A percentile compares a stretch with the other conserved stretches of the same genome.
Evolutionary conservation across 2,888 invertebrate genomes (phyloP).

Genomic region (Aphodius granarius): DNA sequence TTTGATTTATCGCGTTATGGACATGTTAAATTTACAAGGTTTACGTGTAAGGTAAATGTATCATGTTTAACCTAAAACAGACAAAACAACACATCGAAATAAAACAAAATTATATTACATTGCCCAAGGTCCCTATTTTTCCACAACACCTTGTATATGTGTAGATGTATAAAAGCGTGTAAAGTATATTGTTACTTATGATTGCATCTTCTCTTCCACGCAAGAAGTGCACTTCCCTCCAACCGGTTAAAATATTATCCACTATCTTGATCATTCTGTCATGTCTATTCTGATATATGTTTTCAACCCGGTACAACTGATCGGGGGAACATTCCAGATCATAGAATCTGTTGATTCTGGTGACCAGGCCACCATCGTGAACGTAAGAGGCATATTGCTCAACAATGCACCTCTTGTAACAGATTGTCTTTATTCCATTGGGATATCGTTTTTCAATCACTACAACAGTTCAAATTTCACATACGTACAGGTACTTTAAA

Average conservation of each 20-base stretch:
- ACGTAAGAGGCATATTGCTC: slow-evolving; percentile 80
- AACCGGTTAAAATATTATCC: slow-evolving; percentile 57
- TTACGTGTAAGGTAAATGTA: too few relatives aligned
- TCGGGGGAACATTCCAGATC: slow-evolving; percentile 60
- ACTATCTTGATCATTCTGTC: slow-evolving; percentile 64
- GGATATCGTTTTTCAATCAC: slow-evolving; percentile 68
- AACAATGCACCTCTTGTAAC: slow-evolving; percentile 73
- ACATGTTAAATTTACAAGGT: too few relatives aligned
- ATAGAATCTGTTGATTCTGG: slow-evolving; percentile 62
- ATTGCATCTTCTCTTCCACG: slow-evolving; percentile 71
- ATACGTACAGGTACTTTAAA: neutral
- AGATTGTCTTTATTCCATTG: slow-evolving; percentile 65
- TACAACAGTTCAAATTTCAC: slow-evolving; percentile 8
- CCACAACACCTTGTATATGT: too few relatives aligned
- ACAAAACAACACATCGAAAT: too few relatives aligned
- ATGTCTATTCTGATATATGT: slow-evolving; percentile 65
- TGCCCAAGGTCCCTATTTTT: too few relatives aligned
- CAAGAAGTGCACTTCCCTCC: slow-evolving; percentile 63
- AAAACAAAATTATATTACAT: too few relatives aligned
- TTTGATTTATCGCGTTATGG: too few relatives aligned
- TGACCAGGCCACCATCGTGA: slow-evolving; percentile 71
- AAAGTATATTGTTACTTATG: slow-evolving; percentile 58
- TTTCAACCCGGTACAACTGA: slow-evolving; percentile 55
- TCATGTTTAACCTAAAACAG: too few relatives aligned
- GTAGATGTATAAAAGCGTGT: slow-evolving; percentile 52